Percentiles rank a stretch among this genome's conserved stretches.
These are phyloP conservation scores for Pelobates fuscus DNA, from an alignment of 2,113 vertebrate genomes.

Conservation along the genomic window DNA sequence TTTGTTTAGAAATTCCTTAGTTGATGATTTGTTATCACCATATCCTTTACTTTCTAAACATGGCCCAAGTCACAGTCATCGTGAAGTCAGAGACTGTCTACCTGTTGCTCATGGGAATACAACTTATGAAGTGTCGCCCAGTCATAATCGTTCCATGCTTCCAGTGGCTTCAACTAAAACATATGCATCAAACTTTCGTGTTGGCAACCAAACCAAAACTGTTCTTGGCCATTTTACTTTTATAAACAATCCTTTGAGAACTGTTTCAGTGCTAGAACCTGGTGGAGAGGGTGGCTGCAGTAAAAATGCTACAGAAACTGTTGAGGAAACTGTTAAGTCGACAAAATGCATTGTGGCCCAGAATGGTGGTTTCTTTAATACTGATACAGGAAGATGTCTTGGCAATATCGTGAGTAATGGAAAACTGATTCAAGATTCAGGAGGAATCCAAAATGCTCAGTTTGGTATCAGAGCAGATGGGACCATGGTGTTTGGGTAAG, in stretches of 20 bases:
- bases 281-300: conserved; percentile 75
- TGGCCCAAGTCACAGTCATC: conserved; percentile 69
- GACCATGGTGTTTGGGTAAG: conserved; percentile 91
- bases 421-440: conserved; percentile 69
- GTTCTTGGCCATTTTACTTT: conserved; percentile 83
- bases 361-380: conserved; percentile 88
- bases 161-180: conserved; percentile 63
- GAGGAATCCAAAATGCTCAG: conserved; percentile 88
- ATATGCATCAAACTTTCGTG: conserved; percentile 73
- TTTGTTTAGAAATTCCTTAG: conserved; percentile 62
- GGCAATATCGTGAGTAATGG: conserved; percentile 87
- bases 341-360: conserved; percentile 80
- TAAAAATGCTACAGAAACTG: conserved; percentile 56
- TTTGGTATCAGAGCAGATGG: conserved; percentile 92
- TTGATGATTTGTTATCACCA: conserved; percentile 73
- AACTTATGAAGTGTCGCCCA: conserved; percentile 76
- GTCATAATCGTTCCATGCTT: conserved; percentile 29
- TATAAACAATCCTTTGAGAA: conserved; percentile 74
- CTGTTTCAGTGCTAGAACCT: conserved; percentile 86
- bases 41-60: conserved; percentile 64
- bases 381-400: conserved; percentile 62
- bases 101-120: conserved; percentile 63
- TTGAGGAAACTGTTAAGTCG: conserved; percentile 70
- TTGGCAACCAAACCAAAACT: neutral
- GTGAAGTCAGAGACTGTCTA: conserved; percentile 77